Base-by-base conservation (phyloP, 2,113 vertebrate species). In the Athene noctua region DNA sequence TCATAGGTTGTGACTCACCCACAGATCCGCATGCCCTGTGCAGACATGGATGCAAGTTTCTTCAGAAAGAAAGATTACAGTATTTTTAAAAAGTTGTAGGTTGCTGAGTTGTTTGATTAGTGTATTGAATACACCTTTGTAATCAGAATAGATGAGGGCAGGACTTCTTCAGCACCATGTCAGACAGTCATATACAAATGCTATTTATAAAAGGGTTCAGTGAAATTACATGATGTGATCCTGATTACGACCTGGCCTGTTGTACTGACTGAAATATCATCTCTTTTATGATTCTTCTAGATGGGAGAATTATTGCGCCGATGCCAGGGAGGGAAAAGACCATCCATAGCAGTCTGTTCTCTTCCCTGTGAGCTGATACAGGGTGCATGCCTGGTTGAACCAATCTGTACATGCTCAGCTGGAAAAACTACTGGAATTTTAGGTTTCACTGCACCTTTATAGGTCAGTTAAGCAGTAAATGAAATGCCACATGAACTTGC, bases 171-270 rank as follows among this genome's bases (percentile, higher is more conserved):
- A 18, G 3, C 0, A 0, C 27, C 90, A 18, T 49, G 30, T 92
- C 87, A 94, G 36, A 57, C 80, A 75, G 63, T 63, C 73, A 40
- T 57, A 49, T 44, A 65, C 65, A 91, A 86, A 91, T 79, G 19
- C 61, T 90, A 32, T 95, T 96, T 95, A 79, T 89, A 54, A 87
- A 94, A 75, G 68, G 29, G 81, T 92, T 91, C 49, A 10, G 42
- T 91, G 57, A 74, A 95, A 92, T 51, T 72, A 74, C 51, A 38
- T 78, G 29, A 47, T 71, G 38, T 91, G 55, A 71, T 92, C 42
- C 59, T 65, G 38, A 59, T 32, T 84, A 84, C 52, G 89, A 15
- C 84, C 62, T 85, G 70, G 42, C 65, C 84, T 87, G 27, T 87
- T 91, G 36, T 79, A 36, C n/a, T 68, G 61, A 32, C 84, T 91